A percentile compares a stretch with the other conserved stretches of the same genome.
phyloP scores from a whole-genome alignment of 2,113 vertebrate genomes.

The Callocephalon fimbriatum region DNA sequence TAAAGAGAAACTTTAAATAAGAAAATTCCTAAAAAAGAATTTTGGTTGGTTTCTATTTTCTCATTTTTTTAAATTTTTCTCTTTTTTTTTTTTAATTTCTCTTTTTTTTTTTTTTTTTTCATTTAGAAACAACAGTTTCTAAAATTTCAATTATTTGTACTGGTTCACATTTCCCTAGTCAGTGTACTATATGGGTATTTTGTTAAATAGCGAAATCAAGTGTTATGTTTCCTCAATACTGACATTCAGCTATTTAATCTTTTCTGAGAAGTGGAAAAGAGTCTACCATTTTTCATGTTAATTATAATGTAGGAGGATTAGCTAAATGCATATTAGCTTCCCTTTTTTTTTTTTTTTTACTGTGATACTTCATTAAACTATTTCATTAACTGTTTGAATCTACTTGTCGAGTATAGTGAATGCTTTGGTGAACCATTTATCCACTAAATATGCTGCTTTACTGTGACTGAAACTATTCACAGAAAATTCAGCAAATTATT shows the following conservation, averaged over 20 bases:
- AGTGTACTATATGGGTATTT: neutral
- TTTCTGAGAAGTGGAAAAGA: neutral
- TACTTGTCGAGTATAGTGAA: neutral
- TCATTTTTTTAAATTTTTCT: no score
- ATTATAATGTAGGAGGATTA: conserved; percentile 23
- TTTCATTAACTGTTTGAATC: neutral
- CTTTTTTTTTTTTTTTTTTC: neutral
- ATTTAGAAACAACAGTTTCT: neutral
- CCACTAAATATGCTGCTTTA: neutral
- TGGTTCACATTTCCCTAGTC: neutral
- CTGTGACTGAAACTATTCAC: neutral
- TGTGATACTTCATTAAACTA: neutral
- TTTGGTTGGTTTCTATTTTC: rapidly evolving
- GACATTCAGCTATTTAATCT: conserved; percentile 33
- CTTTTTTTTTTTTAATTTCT: no score
- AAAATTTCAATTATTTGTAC: conserved; percentile 17
- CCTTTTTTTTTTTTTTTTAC: neutral
- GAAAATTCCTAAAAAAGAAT: neutral
- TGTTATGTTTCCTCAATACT: conserved; percentile 10
- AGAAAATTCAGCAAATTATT: neutral
- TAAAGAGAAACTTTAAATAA: neutral
- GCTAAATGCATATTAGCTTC: conserved; percentile 9
- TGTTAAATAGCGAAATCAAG: conserved; percentile 26
- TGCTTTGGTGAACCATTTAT: neutral
- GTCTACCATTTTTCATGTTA: conserved; percentile 15